phyloP scores from a whole-genome alignment of 2,888 invertebrate species.

The Priocnemis perturbator region DNA sequence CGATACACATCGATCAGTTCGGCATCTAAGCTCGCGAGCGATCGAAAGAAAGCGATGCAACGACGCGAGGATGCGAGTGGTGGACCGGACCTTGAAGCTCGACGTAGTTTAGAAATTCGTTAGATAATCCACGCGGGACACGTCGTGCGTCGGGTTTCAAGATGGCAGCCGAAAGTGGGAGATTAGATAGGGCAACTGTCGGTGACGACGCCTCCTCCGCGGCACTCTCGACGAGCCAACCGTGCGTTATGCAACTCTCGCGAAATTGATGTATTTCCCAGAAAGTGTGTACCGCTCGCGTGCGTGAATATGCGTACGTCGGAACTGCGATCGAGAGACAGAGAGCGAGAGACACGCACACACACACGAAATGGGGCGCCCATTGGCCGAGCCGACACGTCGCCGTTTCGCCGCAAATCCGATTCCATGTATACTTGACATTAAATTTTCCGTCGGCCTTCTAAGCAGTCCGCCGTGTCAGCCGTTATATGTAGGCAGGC shows the following conservation, averaged over 20 bases:
- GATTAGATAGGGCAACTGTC: conserved; percentile 68
- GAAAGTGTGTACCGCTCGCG: conserved; percentile 30
- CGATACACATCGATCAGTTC: no score
- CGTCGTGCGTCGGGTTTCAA: conserved; percentile 61
- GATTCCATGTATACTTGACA: conserved; percentile 72
- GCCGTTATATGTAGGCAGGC: conserved; percentile 33
- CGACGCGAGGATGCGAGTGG: conserved; percentile 27
- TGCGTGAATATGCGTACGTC: not conserved
- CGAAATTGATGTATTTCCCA: conserved; percentile 57
- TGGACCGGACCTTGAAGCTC: conserved; percentile 47
- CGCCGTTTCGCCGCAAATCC: conserved; percentile 54
- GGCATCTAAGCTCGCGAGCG: no score
- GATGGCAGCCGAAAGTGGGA: conserved; percentile 70
- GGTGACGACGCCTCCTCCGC: conserved; percentile 45
- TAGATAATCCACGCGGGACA: conserved; percentile 51
- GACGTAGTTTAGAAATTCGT: conserved; percentile 56
- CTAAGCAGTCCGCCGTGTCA: conserved; percentile 50
- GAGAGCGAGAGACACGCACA: no score
- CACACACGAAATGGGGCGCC: conserved; percentile 8
- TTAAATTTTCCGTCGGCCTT: conserved; percentile 73
- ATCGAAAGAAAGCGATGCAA: no score
- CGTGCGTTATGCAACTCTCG: conserved; percentile 41
- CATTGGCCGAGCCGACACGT: conserved; percentile 29
- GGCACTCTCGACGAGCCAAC: conserved; percentile 6
- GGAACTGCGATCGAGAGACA: not conserved